phyloP scores from a whole-genome alignment of 2,888 invertebrate genomes.

The Tenthredo amoena region DNA sequence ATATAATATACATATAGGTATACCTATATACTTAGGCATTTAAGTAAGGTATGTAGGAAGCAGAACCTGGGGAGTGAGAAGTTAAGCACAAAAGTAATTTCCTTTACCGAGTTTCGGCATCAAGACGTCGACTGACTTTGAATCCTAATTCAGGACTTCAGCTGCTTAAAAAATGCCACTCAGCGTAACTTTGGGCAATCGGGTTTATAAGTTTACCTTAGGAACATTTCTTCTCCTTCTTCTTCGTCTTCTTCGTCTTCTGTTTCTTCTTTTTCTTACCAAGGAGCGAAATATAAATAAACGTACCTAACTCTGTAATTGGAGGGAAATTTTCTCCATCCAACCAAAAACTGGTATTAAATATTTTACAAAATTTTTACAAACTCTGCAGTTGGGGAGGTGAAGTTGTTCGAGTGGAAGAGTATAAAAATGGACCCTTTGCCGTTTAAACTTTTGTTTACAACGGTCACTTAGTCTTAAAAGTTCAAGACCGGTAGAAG shows the following conservation, averaged over 20 bases:
- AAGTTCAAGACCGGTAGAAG: slow-evolving; percentile 26
- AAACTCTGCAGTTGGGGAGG: neutral
- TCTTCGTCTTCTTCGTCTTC: neutral
- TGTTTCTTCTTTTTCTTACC: too few species aligned
- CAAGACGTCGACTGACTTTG: slow-evolving; percentile 36
- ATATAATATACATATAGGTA: neutral
- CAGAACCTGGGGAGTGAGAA: neutral
- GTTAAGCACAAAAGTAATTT: slow-evolving; percentile 27
- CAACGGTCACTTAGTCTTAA: slow-evolving; percentile 40
- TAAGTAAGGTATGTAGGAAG: neutral
- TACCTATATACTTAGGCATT: neutral
- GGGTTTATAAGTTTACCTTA: slow-evolving; percentile 19
- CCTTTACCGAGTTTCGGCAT: neutral
- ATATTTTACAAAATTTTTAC: slow-evolving; percentile 6
- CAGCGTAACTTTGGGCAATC: slow-evolving; percentile 20
- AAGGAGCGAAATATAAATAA: neutral
- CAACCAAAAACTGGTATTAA: slow-evolving; percentile 16
- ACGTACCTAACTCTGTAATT: slow-evolving; percentile 17
- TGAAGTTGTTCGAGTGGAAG: neutral
- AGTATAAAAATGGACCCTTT: slow-evolving; percentile 17
- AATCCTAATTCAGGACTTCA: slow-evolving; percentile 27
- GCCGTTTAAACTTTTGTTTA: slow-evolving; percentile 29
- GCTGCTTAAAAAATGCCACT: slow-evolving; percentile 28
- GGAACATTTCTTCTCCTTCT: neutral
- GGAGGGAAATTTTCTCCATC: neutral